phyloP scores from a whole-genome alignment of 2,888 invertebrate species.

The Lasioglossum pauxillum region DNA sequence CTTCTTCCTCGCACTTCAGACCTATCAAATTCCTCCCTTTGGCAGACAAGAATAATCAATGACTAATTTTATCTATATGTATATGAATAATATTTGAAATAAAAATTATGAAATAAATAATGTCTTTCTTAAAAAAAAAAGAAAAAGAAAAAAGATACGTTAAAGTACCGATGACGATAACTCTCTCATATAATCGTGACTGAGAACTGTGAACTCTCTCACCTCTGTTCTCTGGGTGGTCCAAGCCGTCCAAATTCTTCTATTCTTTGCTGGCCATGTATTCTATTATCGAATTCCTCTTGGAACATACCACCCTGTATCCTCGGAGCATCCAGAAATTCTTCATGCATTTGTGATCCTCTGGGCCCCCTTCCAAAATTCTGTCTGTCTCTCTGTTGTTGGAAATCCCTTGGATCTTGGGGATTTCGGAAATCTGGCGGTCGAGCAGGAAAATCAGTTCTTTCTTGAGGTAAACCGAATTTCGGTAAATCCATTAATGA shows the following conservation, averaged over 20 bases:
- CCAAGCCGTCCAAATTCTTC: constrained; percentile 73
- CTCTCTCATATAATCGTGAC: not conserved
- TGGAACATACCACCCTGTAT: constrained; percentile 75
- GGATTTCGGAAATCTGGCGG: constrained; percentile 77
- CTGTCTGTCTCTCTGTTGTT: constrained; percentile 75
- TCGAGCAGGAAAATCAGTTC: constrained; percentile 76
- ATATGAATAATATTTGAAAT: not conserved
- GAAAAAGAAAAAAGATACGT: not conserved
- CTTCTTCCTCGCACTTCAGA: constrained; percentile 77
- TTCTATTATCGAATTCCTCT: constrained; percentile 79
- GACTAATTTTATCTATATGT: constrained; percentile 7
- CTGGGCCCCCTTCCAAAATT: constrained; percentile 72
- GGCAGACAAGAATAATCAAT: constrained; percentile 9
- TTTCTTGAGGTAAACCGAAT: constrained; percentile 76
- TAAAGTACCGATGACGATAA: not conserved
- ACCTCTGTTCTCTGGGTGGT: constrained; percentile 56
- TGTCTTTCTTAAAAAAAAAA: not conserved
- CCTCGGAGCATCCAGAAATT: constrained; percentile 76
- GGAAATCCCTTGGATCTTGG: constrained; percentile 77
- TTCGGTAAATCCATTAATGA: constrained; percentile 83
- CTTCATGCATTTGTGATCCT: constrained; percentile 73
- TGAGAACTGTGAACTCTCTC: not conserved
- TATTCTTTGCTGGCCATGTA: constrained; percentile 76
- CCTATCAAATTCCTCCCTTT: constrained; percentile 79
- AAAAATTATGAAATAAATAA: not conserved